phyloP scores from a whole-genome alignment of 2,113 vertebrate species.

The Corvus cornix region DNA sequence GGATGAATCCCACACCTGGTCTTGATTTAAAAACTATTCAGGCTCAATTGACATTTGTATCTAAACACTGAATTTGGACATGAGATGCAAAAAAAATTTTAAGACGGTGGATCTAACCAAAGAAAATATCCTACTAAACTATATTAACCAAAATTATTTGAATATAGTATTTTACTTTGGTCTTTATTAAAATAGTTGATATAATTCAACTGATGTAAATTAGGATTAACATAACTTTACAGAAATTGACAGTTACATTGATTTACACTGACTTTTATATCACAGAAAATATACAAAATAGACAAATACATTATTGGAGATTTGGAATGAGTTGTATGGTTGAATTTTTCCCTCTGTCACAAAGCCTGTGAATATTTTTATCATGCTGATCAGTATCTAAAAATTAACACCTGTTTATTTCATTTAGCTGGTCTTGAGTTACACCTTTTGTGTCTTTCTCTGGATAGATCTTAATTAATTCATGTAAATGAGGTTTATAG shows the following conservation, averaged over 20 bases:
- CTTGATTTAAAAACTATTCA: neutral
- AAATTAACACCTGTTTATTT: constrained; percentile 6
- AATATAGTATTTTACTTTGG: neutral
- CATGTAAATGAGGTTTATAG: neutral
- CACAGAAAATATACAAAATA: neutral
- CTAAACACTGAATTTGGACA: neutral
- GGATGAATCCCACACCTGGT: neutral
- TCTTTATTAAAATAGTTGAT: neutral
- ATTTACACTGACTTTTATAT: neutral
- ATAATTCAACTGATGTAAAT: neutral
- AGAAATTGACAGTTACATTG: neutral
- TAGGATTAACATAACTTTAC: neutral
- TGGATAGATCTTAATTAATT: neutral
- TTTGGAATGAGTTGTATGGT: neutral
- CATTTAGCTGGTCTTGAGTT: neutral
- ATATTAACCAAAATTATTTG: neutral
- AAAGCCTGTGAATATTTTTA: neutral
- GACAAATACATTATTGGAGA: neutral
- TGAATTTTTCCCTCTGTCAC: neutral
- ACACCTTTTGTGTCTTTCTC: neutral
- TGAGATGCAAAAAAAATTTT: neutral
- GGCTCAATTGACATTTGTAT: neutral
- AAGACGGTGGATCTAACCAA: neutral
- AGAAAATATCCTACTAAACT: neutral
- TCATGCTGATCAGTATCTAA: neutral